Conservation (phyloP, 2,797 vertebrate genomes). For the Poecilia wingei region DNA sequence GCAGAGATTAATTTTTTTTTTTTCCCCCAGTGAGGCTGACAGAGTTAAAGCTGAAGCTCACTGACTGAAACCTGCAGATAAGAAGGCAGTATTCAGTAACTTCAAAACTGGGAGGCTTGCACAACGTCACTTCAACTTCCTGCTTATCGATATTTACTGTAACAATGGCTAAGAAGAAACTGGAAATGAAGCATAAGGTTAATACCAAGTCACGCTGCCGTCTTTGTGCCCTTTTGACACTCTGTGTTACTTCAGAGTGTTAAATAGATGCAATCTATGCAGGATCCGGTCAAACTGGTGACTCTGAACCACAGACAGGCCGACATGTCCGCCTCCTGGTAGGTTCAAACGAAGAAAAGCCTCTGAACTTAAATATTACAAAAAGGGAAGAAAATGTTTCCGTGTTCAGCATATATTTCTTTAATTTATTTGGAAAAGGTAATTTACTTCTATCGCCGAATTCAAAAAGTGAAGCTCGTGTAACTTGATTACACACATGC, state of each 20-base stretch:
- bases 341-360: neutral
- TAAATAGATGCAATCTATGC: conserved; percentile 38
- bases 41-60: conserved; percentile 46
- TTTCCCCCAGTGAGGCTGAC: conserved; percentile 21
- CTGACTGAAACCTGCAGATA: conserved; percentile 60
- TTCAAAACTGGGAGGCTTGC: neutral
- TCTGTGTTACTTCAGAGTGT: conserved; percentile 4
- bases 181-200: neutral
- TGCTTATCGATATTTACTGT: neutral
- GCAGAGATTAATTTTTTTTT: conserved; percentile 6
- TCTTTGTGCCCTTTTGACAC: neutral
- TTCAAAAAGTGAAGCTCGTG: neutral
- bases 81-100: conserved; percentile 6
- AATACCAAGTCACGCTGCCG: neutral
- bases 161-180: neutral
- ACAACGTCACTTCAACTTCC: neutral
- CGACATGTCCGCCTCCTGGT: conserved; percentile 27
- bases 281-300: conserved; percentile 61
- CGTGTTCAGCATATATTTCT: neutral
- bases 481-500: neutral
- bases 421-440: neutral
- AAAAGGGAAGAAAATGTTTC: neutral
- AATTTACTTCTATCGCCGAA: too few relatives aligned
- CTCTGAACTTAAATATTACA: neutral
- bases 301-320: conserved; percentile 14